Conservation (phyloP, 2,113 vertebrate species). For the Heloderma charlesbogerti region DNA sequence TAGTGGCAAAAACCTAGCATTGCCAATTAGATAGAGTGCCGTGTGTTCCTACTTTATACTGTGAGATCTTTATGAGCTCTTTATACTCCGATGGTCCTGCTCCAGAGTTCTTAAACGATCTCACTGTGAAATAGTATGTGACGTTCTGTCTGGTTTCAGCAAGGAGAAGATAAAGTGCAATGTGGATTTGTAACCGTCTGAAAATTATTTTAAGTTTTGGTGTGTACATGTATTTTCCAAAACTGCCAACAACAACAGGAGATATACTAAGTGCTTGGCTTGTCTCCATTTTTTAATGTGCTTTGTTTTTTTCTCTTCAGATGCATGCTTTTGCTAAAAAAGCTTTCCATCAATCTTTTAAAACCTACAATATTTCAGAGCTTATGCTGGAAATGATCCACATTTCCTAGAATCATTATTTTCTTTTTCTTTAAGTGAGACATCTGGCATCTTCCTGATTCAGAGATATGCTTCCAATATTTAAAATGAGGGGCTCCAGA, state of each 20-base stretch:
- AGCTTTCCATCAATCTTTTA: conserved; percentile 33
- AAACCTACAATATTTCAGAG: conserved; percentile 38
- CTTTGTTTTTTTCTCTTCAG: background rate
- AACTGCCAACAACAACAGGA: conserved; percentile 32
- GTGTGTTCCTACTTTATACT: background rate
- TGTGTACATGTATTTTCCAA: conserved; percentile 27
- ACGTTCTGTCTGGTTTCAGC: conserved; percentile 34
- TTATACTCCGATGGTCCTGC: background rate
- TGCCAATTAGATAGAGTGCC: background rate
- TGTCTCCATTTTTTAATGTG: conserved; percentile 48
- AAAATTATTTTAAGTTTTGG: conserved; percentile 46
- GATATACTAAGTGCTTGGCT: conserved; percentile 51
- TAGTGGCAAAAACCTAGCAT: background rate
- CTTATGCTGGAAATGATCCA: conserved; percentile 58
- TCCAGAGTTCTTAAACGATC: accelerated
- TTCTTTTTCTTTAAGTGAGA: conserved; percentile 51
- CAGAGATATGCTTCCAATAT: conserved; percentile 46
- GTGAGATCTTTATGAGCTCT: background rate
- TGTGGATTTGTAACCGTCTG: conserved; percentile 58
- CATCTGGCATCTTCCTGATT: conserved; percentile 61
- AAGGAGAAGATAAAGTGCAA: conserved; percentile 21
- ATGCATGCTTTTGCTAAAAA: conserved; percentile 50
- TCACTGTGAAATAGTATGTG: conserved; percentile 11
- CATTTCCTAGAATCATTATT: conserved; percentile 41
- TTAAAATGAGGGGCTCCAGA: conserved; percentile 44